Percentiles rank a stretch among this genome's conserved stretches.
These are phyloP conservation scores for Ceraclea dissimilis DNA, from an alignment of 2,888 invertebrate species.

Conservation along the genomic window DNA sequence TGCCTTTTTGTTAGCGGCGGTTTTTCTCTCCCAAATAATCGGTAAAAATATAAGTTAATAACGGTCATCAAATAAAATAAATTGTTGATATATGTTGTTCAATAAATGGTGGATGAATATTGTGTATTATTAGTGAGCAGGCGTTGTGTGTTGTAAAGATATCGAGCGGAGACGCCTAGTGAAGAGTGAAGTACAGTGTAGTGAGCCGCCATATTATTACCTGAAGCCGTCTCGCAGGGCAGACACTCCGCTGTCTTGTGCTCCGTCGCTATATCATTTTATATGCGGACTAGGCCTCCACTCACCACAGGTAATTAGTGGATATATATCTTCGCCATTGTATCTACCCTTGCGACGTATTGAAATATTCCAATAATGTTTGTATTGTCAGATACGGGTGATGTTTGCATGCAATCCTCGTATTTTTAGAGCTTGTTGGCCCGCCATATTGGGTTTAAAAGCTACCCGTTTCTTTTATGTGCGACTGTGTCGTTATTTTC, in stretches of 20 bases:
- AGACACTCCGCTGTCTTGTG: conserved; percentile 41
- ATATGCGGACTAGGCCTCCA: conserved; percentile 39
- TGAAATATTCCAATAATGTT: conserved; percentile 31
- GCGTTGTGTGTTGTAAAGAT: background rate
- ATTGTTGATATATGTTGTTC: conserved; percentile 37
- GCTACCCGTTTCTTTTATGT: conserved; percentile 37
- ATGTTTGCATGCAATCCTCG: conserved; percentile 41
- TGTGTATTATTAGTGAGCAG: conserved; percentile 35
- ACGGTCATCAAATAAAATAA: conserved; percentile 39
- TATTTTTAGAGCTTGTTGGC: conserved; percentile 50
- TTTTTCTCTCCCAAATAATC: conserved; percentile 16
- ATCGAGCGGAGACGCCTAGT: background rate
- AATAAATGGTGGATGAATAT: conserved; percentile 36
- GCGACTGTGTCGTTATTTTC: conserved; percentile 19
- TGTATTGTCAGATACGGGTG: conserved; percentile 19
- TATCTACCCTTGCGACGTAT: conserved; percentile 29
- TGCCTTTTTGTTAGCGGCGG: conserved; percentile 24
- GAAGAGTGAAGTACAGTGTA: conserved; percentile 1
- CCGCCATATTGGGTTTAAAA: conserved; percentile 65
- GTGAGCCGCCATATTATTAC: background rate
- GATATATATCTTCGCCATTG: conserved; percentile 16
- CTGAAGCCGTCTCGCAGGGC: conserved; percentile 45
- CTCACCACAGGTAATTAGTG: conserved; percentile 38
- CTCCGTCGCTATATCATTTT: conserved; percentile 46
- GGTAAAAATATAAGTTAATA: conserved; percentile 19